phyloP scores from a whole-genome alignment of 92 coral and sea anemone genomes.

The Diadumene lineata region DNA sequence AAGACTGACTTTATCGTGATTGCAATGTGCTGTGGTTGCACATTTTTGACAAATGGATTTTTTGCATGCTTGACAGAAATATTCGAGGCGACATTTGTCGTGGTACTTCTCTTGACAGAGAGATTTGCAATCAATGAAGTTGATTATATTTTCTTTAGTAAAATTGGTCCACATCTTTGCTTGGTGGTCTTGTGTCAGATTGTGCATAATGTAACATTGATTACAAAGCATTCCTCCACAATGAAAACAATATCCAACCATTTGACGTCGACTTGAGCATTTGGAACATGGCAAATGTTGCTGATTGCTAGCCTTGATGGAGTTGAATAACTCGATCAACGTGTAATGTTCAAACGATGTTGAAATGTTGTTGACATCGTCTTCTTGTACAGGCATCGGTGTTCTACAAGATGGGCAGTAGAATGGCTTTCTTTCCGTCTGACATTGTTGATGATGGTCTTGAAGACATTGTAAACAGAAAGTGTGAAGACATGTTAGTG shows the following conservation, averaged over 20 bases:
- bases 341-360: constrained; percentile 12
- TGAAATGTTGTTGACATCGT: constrained; percentile 6
- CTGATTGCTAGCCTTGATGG: constrained; percentile 15
- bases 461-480: constrained; percentile 1
- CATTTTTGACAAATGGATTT: constrained; percentile 12
- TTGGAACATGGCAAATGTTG: background rate
- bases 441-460: background rate
- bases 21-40: background rate
- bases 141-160: background rate
- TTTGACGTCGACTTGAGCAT: background rate
- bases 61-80: constrained; percentile 4
- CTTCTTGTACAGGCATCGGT: background rate
- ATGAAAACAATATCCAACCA: constrained; percentile 16
- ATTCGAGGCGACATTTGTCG: constrained; percentile 6
- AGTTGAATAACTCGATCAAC: background rate
- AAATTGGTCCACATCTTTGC: background rate
- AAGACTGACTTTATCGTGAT: constrained; percentile 7
- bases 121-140: background rate
- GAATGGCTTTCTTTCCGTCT: background rate
- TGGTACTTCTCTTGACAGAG: constrained; percentile 13
- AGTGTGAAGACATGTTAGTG: constrained; percentile 24
- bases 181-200: background rate
- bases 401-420: constrained; percentile 2
- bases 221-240: constrained; percentile 18
- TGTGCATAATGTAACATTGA: constrained; percentile 4